phyloP scores from a whole-genome alignment of 2,797 vertebrate genomes.

The Eleutherodactylus coqui region DNA sequence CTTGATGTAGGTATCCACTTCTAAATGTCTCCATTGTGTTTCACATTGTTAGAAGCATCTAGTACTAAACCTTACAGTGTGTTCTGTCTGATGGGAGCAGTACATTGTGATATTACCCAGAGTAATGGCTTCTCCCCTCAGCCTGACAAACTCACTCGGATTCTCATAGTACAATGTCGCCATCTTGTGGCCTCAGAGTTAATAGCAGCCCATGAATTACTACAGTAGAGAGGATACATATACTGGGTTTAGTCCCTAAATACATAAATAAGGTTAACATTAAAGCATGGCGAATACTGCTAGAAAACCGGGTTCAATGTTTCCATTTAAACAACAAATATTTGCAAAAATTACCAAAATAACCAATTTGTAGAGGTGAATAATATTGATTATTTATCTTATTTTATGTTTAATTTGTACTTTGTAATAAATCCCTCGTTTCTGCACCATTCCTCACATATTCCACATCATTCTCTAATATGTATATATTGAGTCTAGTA shows the following conservation, averaged over 20 bases:
- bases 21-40: neutral
- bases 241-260: too few species aligned
- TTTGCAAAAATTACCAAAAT: too few species aligned
- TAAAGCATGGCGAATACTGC: too few species aligned
- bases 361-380: too few species aligned
- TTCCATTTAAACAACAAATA: too few species aligned
- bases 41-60: neutral
- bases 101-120: neutral
- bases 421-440: too few species aligned
- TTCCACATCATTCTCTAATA: too few species aligned
- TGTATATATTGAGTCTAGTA: too few species aligned
- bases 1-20: neutral
- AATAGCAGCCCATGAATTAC: slow-evolving; percentile 23
- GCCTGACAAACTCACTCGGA: neutral
- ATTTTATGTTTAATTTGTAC: too few species aligned
- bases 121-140: neutral
- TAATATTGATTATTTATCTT: too few species aligned
- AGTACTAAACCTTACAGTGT: neutral
- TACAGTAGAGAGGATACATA: neutral
- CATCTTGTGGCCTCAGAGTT: slow-evolving; percentile 70
- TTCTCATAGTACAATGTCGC: slow-evolving; percentile 67
- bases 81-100: neutral
- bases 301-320: too few species aligned
- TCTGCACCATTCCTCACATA: too few species aligned
- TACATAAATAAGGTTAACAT: neutral